Base-by-base conservation (phyloP, 2,888 invertebrate species). In the Pristionchus arcanus region DNA sequence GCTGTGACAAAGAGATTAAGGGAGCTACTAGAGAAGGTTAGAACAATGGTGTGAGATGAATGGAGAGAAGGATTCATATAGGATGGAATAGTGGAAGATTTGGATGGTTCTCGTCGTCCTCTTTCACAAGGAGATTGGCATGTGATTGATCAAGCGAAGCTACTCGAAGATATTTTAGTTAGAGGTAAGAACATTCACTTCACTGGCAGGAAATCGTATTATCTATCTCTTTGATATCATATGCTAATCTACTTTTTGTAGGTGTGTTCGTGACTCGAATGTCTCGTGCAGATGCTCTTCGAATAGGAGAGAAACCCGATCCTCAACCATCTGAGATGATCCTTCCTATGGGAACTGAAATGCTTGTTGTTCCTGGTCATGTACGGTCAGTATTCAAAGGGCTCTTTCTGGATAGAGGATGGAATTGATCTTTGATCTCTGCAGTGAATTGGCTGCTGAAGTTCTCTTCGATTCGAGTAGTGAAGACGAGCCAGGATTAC, bases 71-170 rank as follows among this genome's bases (percentile, higher is more conserved):
- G 31, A 42, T n/a, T 13, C 5, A 37, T 68, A 1, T 42, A 89
- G 89, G 81, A 92, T 68, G 93, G 91, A 15, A 34, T 68, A 66
- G 63, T 92, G n/a, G 91, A 91, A 55, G 90, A 91, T 16, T 4
- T 81, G 9, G 90, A 89, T 42, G 92, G 91, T 49, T 90, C 91
- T 42, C 89, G 88, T 53, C 87, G 91, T 28, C 42, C 81, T 25
- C 74, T 93, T 19, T 89, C 86, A 9, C 90, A 92, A 5, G 89
- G 71, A 28, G 93, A 92, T 83, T 84, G 83, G 89, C 71, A 84
- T 28, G 31, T 55, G 11, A 89, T 89, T 25, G 71, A 89, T 31
- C 55, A 84, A n/a, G 53, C 74, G 13, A 83, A 89, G n/a, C 19
- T 89, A 37, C 37, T 89, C 11, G 89, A 83, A 49, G 81, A 89